Percentiles rank a stretch among this genome's conserved stretches.
These are phyloP conservation scores for Eurystomus glaucurus DNA, from an alignment of 2,797 vertebrate genomes.

Conservation along the genomic window DNA sequence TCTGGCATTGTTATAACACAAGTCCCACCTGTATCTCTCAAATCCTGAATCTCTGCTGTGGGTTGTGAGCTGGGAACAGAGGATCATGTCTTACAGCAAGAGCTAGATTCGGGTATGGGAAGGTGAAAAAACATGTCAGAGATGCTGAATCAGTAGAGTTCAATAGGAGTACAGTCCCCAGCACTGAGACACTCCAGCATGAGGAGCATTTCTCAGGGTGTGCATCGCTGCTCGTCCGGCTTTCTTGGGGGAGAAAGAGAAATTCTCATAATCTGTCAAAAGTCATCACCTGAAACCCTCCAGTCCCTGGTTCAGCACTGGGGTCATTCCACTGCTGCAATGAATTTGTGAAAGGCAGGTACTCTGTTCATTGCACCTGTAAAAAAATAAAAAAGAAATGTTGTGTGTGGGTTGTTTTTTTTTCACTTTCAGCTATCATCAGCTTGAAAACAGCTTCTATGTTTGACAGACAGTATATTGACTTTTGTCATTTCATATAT, in stretches of 20 bases:
- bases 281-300: neutral
- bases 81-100: fast-evolving
- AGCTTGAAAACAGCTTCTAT: neutral
- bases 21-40: neutral
- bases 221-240: neutral
- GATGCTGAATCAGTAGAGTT: neutral
- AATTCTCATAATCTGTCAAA: neutral
- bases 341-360: neutral
- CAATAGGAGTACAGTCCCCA: fast-evolving
- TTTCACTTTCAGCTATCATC: neutral
- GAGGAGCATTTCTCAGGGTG: neutral
- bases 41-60: neutral
- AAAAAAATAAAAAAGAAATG: neutral
- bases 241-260: neutral
- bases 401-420: neutral
- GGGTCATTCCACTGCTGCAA: neutral
- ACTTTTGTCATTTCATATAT: neutral
- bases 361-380: neutral
- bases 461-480: neutral
- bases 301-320: neutral
- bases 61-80: neutral
- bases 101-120: neutral
- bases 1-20: fast-evolving
- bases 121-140: neutral
- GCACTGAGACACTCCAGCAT: neutral